These are phyloP conservation scores for Caenorhabditis panamensis DNA, from an alignment of 2,888 invertebrate genomes.

Conservation along the genomic window DNA sequence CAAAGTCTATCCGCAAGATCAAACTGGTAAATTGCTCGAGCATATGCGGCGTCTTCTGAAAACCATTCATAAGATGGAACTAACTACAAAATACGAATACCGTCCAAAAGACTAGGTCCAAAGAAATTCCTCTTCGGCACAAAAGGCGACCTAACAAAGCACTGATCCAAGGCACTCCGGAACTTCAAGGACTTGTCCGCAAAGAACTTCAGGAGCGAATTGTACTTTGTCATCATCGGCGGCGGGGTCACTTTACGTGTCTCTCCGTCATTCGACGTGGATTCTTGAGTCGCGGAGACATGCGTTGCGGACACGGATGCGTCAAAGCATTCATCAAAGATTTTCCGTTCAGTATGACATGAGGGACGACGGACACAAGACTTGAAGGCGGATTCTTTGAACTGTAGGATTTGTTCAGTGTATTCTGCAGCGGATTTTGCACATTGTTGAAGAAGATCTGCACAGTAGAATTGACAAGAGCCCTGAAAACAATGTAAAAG, in stretches of 20 bases:
- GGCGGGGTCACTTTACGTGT: slow-evolving; percentile 34
- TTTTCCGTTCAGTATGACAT: slow-evolving; percentile 74
- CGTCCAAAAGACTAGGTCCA: slow-evolving; percentile 67
- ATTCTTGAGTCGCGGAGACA: slow-evolving; percentile 14
- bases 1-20: slow-evolving; percentile 77
- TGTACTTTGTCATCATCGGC: slow-evolving; percentile 40
- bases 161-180: slow-evolving; percentile 63
- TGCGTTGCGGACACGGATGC: slow-evolving; percentile 68
- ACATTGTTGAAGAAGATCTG: slow-evolving; percentile 77
- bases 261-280: slow-evolving; percentile 48
- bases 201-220: slow-evolving; percentile 51
- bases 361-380: slow-evolving; percentile 71
- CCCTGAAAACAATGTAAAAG: slow-evolving; percentile 24
- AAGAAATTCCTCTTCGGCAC: slow-evolving; percentile 64
- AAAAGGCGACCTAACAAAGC: slow-evolving; percentile 66
- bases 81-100: slow-evolving; percentile 29
- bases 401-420: slow-evolving; percentile 67
- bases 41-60: slow-evolving; percentile 76
- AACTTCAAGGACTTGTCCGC: slow-evolving; percentile 57
- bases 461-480: slow-evolving; percentile 69
- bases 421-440: slow-evolving; percentile 73
- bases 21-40: slow-evolving; percentile 72
- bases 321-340: slow-evolving; percentile 77
- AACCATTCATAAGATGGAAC: neutral
- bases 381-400: slow-evolving; percentile 74